phyloP scores from a whole-genome alignment of 2,888 invertebrate genomes.

The Perdita meconis region DNA sequence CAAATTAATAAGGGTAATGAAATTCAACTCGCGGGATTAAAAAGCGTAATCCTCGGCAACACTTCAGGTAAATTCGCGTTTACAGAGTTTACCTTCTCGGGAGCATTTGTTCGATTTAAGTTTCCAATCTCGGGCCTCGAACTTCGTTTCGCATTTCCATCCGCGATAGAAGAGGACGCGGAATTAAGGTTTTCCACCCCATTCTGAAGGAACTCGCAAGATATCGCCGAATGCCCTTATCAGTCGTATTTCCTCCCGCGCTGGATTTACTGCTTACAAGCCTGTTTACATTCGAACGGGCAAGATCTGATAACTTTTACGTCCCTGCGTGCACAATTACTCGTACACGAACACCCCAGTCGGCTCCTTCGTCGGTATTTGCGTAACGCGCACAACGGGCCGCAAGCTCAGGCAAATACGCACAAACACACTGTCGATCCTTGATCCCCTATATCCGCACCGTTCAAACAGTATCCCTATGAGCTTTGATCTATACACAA shows the following conservation, averaged over 20 bases:
- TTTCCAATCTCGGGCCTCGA: conserved; percentile 19
- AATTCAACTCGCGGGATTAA: neutral
- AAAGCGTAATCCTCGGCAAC: neutral
- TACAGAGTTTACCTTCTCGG: neutral
- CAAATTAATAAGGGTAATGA: neutral
- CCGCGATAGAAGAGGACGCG: conserved; percentile 5
- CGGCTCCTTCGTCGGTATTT: conserved; percentile 18
- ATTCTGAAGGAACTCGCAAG: conserved; percentile 1
- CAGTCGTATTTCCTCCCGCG: neutral
- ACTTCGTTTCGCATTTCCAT: conserved; percentile 10
- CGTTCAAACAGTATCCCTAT: conserved; percentile 43
- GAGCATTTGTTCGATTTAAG: conserved; percentile 20
- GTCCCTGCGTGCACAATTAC: neutral
- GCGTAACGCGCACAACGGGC: conserved; percentile 10
- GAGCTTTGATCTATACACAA: conserved; percentile 12
- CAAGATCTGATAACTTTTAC: conserved; percentile 17
- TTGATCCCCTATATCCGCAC: conserved; percentile 34
- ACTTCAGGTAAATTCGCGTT: neutral
- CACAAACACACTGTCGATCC: conserved; percentile 11
- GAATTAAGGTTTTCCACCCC: conserved; percentile 23
- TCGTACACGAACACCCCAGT: neutral
- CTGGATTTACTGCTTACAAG: neutral
- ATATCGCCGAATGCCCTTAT: conserved; percentile 18
- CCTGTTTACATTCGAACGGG: conserved; percentile 21
- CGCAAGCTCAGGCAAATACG: conserved; percentile 36